Conservation (phyloP, 2,888 invertebrate species). For the Emmelina monodactyla region DNA sequence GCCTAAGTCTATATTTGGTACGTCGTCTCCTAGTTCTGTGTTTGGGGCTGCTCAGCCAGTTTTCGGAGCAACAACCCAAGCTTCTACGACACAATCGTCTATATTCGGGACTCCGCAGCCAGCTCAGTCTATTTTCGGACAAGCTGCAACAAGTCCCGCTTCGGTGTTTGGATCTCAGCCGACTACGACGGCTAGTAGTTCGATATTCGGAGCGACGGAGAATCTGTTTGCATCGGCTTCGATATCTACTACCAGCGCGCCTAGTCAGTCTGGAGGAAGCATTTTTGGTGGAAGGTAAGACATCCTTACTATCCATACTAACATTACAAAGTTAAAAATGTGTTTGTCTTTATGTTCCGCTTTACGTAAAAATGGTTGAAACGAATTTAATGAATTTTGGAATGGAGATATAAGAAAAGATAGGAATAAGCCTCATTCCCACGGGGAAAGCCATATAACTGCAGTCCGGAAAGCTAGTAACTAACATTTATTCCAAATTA, state of each 20-base stretch:
- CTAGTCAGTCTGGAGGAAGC: conserved; percentile 31
- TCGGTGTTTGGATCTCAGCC: conserved; percentile 24
- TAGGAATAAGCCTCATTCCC: too few species aligned
- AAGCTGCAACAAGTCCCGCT: conserved; percentile 14
- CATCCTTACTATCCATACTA: too few species aligned
- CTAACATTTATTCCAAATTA: too few species aligned
- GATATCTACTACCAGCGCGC: conserved; percentile 47
- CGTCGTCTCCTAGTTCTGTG: conserved; percentile 19
- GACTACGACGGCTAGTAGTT: conserved; percentile 30
- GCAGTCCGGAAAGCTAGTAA: too few species aligned
- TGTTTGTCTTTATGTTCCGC: too few species aligned
- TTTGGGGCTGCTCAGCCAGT: conserved; percentile 18
- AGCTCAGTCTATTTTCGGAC: conserved; percentile 13
- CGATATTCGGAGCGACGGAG: conserved; percentile 37
- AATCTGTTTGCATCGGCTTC: conserved; percentile 50
- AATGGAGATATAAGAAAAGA: too few species aligned
- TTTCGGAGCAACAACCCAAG: conserved; percentile 10
- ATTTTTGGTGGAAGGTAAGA: conserved; percentile 46
- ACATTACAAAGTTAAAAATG: too few species aligned
- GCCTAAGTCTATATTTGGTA: conserved; percentile 21
- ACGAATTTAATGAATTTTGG: too few species aligned
- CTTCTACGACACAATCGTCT: conserved; percentile 16
- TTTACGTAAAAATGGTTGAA: too few species aligned
- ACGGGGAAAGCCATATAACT: too few species aligned
- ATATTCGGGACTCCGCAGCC: conserved; percentile 19